These are phyloP conservation scores for Palaemon carinicauda DNA, from an alignment of 1,140 invertebrate species.

Conservation along the genomic window DNA sequence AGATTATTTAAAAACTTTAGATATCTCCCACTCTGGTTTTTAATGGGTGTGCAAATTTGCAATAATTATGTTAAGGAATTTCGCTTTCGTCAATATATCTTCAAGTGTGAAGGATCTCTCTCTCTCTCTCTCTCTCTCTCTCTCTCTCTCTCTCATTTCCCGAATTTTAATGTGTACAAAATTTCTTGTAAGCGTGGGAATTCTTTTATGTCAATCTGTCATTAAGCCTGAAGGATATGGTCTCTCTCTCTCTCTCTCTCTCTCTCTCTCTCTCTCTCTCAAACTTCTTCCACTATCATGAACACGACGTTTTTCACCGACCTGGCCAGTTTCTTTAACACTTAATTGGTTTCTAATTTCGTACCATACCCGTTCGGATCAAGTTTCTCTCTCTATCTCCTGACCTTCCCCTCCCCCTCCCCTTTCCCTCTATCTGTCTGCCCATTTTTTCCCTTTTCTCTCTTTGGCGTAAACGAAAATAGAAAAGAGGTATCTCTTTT, in stretches of 20 bases:
- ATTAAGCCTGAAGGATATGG: no score
- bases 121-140: not conserved
- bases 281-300: not conserved
- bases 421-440: not conserved
- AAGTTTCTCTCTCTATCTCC: not conserved
- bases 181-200: no score
- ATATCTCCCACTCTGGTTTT: not conserved
- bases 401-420: not conserved
- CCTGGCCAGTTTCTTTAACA: no score
- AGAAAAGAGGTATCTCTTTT: not conserved
- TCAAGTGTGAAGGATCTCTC: no score
- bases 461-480: not conserved
- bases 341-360: no score
- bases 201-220: no score
- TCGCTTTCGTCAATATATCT: no score
- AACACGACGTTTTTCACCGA: not conserved
- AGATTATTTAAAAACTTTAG: not conserved
- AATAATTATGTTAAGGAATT: no score
- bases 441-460: not conserved
- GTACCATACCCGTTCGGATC: no score
- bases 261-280: not conserved
- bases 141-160: not conserved
- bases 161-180: no score
- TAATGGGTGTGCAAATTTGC: no score
- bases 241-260: not conserved